Conservation (phyloP, 2,797 vertebrate species). For the Nyctalus aviator region DNA sequence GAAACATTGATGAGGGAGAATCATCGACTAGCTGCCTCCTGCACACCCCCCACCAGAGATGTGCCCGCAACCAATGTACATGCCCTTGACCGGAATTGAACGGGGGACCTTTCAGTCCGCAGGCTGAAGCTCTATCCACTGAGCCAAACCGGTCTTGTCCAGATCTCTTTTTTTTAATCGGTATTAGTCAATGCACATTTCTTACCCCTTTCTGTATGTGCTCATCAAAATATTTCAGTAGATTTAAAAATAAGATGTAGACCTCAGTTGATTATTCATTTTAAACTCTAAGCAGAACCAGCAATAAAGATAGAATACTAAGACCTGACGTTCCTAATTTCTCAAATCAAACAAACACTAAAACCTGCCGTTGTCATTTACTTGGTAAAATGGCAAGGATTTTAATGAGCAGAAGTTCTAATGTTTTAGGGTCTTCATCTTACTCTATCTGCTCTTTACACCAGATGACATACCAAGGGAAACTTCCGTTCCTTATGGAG, state of each 20-base stretch:
- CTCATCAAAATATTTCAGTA: neutral
- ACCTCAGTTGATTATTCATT: neutral
- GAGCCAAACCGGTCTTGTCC: too few relatives aligned
- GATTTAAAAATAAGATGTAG: slow-evolving; percentile 25
- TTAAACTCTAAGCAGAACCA: slow-evolving; percentile 40
- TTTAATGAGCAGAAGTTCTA: neutral
- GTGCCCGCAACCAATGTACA: too few relatives aligned
- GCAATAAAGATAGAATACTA: neutral
- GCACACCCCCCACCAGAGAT: too few relatives aligned
- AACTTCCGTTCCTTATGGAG: neutral
- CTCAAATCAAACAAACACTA: neutral
- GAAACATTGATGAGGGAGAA: too few relatives aligned
- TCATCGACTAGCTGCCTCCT: too few relatives aligned
- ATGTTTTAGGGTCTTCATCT: neutral
- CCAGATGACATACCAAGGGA: neutral
- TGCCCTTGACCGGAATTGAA: too few relatives aligned
- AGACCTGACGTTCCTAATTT: neutral
- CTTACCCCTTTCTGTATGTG: neutral
- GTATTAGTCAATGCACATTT: neutral
- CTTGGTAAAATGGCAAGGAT: neutral
- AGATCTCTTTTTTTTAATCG: neutral
- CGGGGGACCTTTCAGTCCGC: too few relatives aligned
- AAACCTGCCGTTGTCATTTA: neutral
- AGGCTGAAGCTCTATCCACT: too few relatives aligned
- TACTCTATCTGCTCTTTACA: neutral